Evolutionary conservation across 2,888 invertebrate species (phyloP).

Genomic region (Orchesella flavescens): DNA sequence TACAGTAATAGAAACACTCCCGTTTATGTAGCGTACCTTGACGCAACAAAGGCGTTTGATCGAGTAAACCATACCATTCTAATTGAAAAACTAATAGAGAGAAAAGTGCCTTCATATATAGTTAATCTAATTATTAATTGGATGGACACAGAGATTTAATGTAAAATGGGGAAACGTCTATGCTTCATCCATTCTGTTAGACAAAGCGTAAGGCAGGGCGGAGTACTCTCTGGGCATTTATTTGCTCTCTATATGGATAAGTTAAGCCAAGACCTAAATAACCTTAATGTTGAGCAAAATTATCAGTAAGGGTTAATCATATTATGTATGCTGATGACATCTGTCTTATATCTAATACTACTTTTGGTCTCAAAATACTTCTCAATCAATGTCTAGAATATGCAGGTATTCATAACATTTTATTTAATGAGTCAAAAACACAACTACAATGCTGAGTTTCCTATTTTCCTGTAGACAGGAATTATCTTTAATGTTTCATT

Average conservation of each 20-base stretch:
- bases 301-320: background rate
- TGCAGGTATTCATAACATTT: background rate
- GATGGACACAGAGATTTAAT: conserved; percentile 25
- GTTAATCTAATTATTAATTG: conserved; percentile 2
- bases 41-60: conserved; percentile 34
- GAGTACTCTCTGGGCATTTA: background rate
- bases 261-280: background rate
- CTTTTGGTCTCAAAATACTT: background rate
- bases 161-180: background rate
- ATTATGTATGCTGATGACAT: conserved; percentile 21
- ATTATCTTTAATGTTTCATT: too few relatives aligned
- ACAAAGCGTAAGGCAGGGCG: conserved; percentile 26
- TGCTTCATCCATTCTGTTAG: conserved; percentile 1
- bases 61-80: background rate
- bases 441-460: background rate
- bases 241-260: conserved; percentile 28
- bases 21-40: conserved; percentile 19
- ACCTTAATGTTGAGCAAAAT: background rate
- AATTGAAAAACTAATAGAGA: background rate
- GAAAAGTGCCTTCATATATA: background rate
- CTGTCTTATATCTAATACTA: background rate
- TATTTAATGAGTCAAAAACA: conserved; percentile 21
- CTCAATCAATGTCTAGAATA: conserved; percentile 11
- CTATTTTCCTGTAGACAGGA: background rate
- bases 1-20: background rate